These are phyloP conservation scores for Nycteola revayana DNA, from an alignment of 2,888 invertebrate genomes.

Conservation along the genomic window DNA sequence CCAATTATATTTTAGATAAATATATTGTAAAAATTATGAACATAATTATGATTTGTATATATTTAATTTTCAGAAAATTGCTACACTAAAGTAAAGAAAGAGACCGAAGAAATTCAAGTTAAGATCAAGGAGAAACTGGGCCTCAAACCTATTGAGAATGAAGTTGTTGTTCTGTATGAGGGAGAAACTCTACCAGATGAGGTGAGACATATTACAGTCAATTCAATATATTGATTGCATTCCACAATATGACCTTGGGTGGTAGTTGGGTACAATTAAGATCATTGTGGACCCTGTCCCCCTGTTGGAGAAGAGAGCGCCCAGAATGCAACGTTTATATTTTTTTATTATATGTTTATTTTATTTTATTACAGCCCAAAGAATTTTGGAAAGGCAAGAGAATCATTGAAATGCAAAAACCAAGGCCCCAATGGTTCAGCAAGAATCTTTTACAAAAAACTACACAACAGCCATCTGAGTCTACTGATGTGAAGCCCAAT, in stretches of 20 bases:
- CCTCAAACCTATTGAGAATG: constrained; percentile 89
- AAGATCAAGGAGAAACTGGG: constrained; percentile 87
- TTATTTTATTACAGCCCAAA: constrained; percentile 62
- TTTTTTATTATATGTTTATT: too few species aligned
- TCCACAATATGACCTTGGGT: too few species aligned
- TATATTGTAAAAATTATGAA: neutral
- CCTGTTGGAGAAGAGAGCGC: too few species aligned
- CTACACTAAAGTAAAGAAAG: constrained; percentile 90
- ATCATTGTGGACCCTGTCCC: too few species aligned
- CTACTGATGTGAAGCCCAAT: constrained; percentile 88
- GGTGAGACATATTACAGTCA: too few species aligned
- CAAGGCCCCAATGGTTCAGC: constrained; percentile 94
- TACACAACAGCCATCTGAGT: constrained; percentile 86
- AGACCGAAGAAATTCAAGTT: constrained; percentile 91
- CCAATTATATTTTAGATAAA: too few species aligned
- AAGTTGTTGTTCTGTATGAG: constrained; percentile 92
- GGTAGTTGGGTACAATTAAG: too few species aligned
- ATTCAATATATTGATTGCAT: too few species aligned
- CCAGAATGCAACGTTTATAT: too few species aligned
- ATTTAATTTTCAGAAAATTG: constrained; percentile 86
- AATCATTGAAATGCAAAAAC: constrained; percentile 92
- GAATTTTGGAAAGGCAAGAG: constrained; percentile 87
- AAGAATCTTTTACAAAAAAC: constrained; percentile 91
- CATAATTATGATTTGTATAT: neutral
- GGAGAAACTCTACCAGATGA: constrained; percentile 86